These are phyloP conservation scores for Pogonophryne albipinna DNA, from an alignment of 2,797 vertebrate species.

Conservation along the genomic window DNA sequence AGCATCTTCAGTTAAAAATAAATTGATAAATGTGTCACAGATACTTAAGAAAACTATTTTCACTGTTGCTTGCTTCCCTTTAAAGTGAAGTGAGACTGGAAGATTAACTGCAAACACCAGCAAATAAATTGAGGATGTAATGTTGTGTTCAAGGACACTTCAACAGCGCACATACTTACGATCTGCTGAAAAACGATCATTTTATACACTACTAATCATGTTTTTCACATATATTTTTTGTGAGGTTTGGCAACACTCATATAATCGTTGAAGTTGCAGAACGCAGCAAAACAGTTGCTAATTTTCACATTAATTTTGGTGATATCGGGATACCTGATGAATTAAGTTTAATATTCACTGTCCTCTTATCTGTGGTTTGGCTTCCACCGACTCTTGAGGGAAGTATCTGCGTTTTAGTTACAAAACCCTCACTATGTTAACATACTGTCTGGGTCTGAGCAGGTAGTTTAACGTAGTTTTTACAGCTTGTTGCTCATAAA, in stretches of 20 bases:
- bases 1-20: too few relatives aligned
- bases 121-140: neutral
- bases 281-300: neutral
- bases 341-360: neutral
- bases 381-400: too few relatives aligned
- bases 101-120: neutral
- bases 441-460: neutral
- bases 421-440: neutral
- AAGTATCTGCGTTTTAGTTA: neutral
- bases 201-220: neutral
- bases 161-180: neutral
- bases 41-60: too few relatives aligned
- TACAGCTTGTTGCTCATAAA: neutral
- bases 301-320: neutral
- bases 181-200: neutral
- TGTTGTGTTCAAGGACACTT: constrained; percentile 11
- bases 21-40: too few relatives aligned
- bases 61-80: neutral
- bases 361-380: neutral
- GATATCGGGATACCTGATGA: too few relatives aligned
- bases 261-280: too few relatives aligned
- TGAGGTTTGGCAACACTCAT: too few relatives aligned
- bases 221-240: neutral
- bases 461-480: neutral
- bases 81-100: neutral